Percentiles rank a stretch among this genome's conserved stretches.
Evolutionary conservation across 2,113 vertebrate genomes (phyloP).

Genomic region (Poicephalus gulielmi): DNA sequence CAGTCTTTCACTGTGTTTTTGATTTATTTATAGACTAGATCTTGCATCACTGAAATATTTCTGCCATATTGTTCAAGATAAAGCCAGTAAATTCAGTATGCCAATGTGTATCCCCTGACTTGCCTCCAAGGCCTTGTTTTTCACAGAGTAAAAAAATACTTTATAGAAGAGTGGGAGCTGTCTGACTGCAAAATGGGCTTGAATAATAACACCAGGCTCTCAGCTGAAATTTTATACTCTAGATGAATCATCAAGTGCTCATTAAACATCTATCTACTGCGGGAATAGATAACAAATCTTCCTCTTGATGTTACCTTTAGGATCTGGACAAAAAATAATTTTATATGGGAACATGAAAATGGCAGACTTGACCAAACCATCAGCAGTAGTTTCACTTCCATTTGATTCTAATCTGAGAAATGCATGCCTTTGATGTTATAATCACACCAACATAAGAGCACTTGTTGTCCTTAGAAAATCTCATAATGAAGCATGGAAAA

Average conservation of each 20-base stretch:
- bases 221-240: neutral
- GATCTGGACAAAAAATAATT: constrained; percentile 13
- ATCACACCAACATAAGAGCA: neutral
- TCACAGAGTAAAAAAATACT: constrained; percentile 25
- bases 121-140: constrained; percentile 52
- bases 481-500: neutral
- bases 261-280: constrained; percentile 9
- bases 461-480: neutral
- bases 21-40: constrained; percentile 35
- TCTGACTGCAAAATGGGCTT: neutral
- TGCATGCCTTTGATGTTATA: neutral
- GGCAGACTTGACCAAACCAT: neutral
- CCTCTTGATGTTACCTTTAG: constrained; percentile 13
- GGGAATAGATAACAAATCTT: neutral
- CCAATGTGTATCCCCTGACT: neutral
- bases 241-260: neutral
- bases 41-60: constrained; percentile 47
- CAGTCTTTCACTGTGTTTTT: neutral
- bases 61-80: constrained; percentile 41
- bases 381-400: neutral
- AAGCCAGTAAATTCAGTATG: constrained; percentile 44
- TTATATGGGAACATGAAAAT: neutral
- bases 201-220: constrained; percentile 32
- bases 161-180: constrained; percentile 31
- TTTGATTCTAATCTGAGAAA: neutral